These are phyloP conservation scores for Brachionus rubens DNA, from an alignment of 1,140 invertebrate genomes.

Conservation along the genomic window DNA sequence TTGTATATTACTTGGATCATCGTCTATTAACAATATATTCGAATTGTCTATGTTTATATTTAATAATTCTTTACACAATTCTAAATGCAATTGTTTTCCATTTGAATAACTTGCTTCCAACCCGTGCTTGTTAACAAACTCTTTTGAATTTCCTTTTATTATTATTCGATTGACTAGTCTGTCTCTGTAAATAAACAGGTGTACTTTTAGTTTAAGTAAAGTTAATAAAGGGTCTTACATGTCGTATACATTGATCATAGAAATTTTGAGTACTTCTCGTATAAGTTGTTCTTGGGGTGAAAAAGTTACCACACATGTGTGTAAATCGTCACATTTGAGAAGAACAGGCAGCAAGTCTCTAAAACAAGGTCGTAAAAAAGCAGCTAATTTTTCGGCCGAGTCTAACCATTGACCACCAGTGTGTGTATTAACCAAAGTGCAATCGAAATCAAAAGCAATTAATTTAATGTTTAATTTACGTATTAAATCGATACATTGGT, in stretches of 20 bases:
- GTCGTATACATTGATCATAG: background rate
- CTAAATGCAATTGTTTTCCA: constrained; percentile 32
- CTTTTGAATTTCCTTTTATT: constrained; percentile 25
- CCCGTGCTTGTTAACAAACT: background rate
- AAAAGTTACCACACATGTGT: constrained; percentile 57
- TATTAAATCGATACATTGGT: background rate
- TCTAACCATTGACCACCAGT: constrained; percentile 57
- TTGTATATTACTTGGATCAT: constrained; percentile 28
- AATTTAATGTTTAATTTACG: constrained; percentile 51
- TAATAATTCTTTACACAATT: background rate
- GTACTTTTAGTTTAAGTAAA: background rate
- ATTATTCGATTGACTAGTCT: background rate
- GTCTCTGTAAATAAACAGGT: background rate
- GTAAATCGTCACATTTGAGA: constrained; percentile 49
- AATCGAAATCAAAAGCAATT: constrained; percentile 58
- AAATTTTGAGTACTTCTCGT: constrained; percentile 51
- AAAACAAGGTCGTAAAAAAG: constrained; percentile 55
- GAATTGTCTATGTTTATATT: background rate
- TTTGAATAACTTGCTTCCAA: constrained; percentile 7
- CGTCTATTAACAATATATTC: constrained; percentile 20
- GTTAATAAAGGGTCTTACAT: background rate
- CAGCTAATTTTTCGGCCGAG: constrained; percentile 51
- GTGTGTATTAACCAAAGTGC: constrained; percentile 56
- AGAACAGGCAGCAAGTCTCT: constrained; percentile 52
- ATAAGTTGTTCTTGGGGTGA: constrained; percentile 54